Conservation (phyloP, 2,888 invertebrate genomes). For the Apamea epomidion region DNA sequence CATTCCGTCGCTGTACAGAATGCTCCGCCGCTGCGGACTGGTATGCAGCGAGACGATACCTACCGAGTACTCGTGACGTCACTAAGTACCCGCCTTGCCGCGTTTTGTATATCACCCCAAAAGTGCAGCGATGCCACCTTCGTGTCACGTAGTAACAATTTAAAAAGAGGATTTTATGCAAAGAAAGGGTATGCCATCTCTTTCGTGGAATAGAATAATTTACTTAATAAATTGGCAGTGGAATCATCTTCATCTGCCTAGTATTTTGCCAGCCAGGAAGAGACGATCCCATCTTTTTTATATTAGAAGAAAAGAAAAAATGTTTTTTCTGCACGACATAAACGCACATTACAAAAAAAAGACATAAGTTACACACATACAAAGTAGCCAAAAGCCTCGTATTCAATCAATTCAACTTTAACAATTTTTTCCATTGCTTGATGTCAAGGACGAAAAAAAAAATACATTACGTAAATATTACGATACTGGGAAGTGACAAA, state of each 20-base stretch:
- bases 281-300: neutral
- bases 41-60: slow-evolving; percentile 64
- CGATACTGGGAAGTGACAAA: no score
- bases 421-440: neutral
- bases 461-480: neutral
- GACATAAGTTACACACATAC: no score
- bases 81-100: slow-evolving; percentile 36
- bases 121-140: slow-evolving; percentile 21
- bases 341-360: no score
- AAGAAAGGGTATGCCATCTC: neutral
- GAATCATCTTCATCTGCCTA: neutral
- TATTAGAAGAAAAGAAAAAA: no score
- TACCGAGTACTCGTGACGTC: slow-evolving; percentile 41
- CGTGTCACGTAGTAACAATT: slow-evolving; percentile 25
- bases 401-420: neutral
- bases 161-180: slow-evolving; percentile 21
- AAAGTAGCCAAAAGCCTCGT: neutral
- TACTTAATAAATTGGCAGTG: neutral
- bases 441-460: no score
- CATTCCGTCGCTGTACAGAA: slow-evolving; percentile 68
- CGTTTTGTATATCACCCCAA: slow-evolving; percentile 40
- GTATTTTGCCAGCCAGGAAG: neutral
- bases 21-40: slow-evolving; percentile 63
- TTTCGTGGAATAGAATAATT: neutral
- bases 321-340: no score